Evolutionary conservation across 2,113 vertebrate species (phyloP), one percentile per base, ranked within the genome.

Genomic region (Elaphurus davidianus): DNA sequence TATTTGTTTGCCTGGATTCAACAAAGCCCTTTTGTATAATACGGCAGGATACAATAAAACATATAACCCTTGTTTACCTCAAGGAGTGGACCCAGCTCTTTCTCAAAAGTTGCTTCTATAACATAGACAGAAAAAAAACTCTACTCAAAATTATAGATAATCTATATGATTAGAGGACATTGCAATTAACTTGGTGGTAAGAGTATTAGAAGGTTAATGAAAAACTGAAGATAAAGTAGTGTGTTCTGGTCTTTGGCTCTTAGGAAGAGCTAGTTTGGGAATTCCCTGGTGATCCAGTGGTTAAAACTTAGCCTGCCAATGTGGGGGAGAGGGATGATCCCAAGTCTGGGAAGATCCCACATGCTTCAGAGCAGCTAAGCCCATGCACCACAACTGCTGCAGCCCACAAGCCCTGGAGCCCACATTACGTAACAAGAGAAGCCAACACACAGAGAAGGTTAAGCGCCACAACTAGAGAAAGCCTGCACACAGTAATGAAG

Each of bases 401-500:
- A 40, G 19, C 21, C 71, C 71, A 25, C 36, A 43, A 40, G 11
- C 36, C 36, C 36, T 43, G 36, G 36, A 74, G 36, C 36, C 36
- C 2, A 0, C 21, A 25, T 74, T 23, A 23, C 0, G 0, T 3
- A 43, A 14, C 71, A 14, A 43, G 21, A 74, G 67, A 23, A 71
- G n/a, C 67, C 67, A 71, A 12, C 2, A 0, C 67, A 21, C 4
- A 40, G 10, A 71, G 67, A 71, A 71, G 21, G 21, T 36, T 25
- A 74, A 25, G 36, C 6, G 11, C 5, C 36, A 74, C 36, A 40
- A 25, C 19, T 14, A 43, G 71, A 43, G 36, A 43, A 25, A 43
- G 11, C 36, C 71, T 14, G 21, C 21, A 13, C 36, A 13, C 36
- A 3, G 36, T 25, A 1, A 13, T 74, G 36, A 74, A 40, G 71